Evolutionary conservation across 1,140 invertebrate genomes (phyloP).

Genomic region (Drosophila tsacasi): DNA sequence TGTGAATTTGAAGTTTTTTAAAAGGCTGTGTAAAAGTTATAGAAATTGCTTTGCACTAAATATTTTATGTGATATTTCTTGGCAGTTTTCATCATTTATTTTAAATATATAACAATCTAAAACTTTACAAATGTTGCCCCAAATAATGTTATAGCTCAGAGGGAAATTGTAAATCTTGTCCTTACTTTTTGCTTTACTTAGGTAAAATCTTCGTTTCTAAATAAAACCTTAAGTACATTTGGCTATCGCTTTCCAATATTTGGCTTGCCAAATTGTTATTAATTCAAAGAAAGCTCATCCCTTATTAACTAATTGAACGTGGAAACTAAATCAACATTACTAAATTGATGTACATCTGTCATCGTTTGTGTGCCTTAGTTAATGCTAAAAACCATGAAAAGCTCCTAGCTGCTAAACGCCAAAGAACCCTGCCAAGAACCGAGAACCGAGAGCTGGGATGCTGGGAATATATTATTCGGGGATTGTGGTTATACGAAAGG

Average conservation of each 20-base stretch:
- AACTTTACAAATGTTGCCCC: no score
- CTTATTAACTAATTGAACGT: constrained; percentile 31
- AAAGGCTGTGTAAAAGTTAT: no score
- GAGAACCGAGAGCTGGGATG: constrained; percentile 9
- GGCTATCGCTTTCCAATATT: constrained; percentile 18
- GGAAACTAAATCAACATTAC: constrained; percentile 41
- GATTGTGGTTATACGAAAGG: background rate
- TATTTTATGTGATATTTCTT: no score
- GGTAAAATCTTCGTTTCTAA: background rate
- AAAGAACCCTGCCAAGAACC: constrained; percentile 30
- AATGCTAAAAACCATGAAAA: constrained; percentile 39
- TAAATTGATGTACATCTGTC: constrained; percentile 51
- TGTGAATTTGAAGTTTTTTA: background rate
- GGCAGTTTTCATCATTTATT: no score
- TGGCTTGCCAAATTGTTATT: constrained; percentile 23
- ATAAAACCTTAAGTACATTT: background rate
- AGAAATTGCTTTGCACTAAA: no score
- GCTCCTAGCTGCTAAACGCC: constrained; percentile 40
- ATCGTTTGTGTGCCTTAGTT: constrained; percentile 54
- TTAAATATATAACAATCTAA: no score
- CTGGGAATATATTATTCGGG: background rate
- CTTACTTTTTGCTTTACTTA: background rate
- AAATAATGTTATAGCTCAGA: background rate
- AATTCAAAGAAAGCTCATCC: constrained; percentile 3
- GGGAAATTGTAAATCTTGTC: background rate